Base-by-base conservation (phyloP, 2,113 vertebrate genomes). In the Drymodes brunneopygia region DNA sequence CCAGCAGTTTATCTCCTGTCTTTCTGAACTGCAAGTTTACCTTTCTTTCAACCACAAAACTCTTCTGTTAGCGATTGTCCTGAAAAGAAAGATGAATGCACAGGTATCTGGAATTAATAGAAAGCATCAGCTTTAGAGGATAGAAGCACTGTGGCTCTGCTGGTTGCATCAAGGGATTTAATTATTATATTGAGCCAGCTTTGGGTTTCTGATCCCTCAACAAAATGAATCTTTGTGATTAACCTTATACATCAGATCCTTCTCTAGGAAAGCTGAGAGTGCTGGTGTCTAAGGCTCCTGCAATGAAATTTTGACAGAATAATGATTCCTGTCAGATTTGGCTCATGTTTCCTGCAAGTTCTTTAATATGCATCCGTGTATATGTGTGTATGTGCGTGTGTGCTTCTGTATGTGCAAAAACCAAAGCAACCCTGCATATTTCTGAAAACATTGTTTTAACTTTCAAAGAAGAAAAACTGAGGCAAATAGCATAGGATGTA, bases 91-190 rank as follows among this genome's bases (percentile, higher is more conserved):
- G 71, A 77, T 36, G 42, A 94, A 53, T 62, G 56, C 62, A 58
- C 71, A 90, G 29, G 54, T 92, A 90, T 77, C 62, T 9, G 54
- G 71, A 77, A 70, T 83, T 74, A 92, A 72, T 84, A 72, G 44
- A 60, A 95, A 80, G 40, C 42, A 75, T 36, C 45, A 69, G n/a
- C 70, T 92, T 92, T 87, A 85, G 45, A 91, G n/a, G 65, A 69
- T 53, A 85, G 77, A 77, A 88, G 61, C 20, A 24, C 51, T 45
- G 44, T 38, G 73, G 42, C 35, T 92, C 64, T 87, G 44, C 70
- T 77, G 58, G 48, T 57, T 95, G 87, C 70, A 87, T 89, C 75
- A 73, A 87, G 21, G 70, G 95, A 92, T 96, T 97, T 94, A 75
- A 20, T 53, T 75, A 85, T 96, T 94, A 95, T 19, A 64, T 1